Base-by-base conservation (phyloP, 2,888 invertebrate genomes). In the Leucophenga maculata region DNA sequence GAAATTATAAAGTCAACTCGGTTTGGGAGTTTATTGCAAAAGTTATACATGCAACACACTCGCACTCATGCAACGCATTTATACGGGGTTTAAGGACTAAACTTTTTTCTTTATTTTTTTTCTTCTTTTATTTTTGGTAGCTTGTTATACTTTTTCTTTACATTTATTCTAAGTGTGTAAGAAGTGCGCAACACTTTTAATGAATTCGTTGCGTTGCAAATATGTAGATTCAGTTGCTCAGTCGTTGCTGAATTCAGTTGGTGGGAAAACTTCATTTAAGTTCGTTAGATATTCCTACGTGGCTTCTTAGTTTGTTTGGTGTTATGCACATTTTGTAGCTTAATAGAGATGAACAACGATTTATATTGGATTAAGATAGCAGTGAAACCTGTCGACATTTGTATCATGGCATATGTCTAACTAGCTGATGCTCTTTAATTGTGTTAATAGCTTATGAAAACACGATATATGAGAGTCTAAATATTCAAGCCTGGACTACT, bases 271-370 rank as follows among this genome's bases (percentile, higher is more conserved):
- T 80, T 81, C 72, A 78, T 77, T 81, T 79, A 70, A 76, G 81
- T 78, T 80, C 80, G 80, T 80, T 80, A 80, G 69, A 76, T 81
- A 80, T 80, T 44, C 62, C 46, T 46, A 13, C 20, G 18, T 62
- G 2, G 39, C 22, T 20, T 48, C 62, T 64, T 48, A 26, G 8
- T 14, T n/a, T 44, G 18, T 62, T 22, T 62, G 2, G 20, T 20
- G 14, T 46, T 62, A 22, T 46, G 14, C 9, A 14, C 11, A n/a
- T 64, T 64, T 32, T 26, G 39, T 46, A 48, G 13, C 6, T 18
- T 46, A 6, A n/a, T 44, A 46, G 62, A 22, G 62, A 46, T 64
- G 62, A 64, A 22, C 48, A 64, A 22, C 26, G 60, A 1, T 18
- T 18, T 11, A n/a, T 18, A 18, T 3, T 54, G 54, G 6, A 20